Conservation (phyloP, 2,888 invertebrate genomes). For the Pristionchus arcanus region DNA sequence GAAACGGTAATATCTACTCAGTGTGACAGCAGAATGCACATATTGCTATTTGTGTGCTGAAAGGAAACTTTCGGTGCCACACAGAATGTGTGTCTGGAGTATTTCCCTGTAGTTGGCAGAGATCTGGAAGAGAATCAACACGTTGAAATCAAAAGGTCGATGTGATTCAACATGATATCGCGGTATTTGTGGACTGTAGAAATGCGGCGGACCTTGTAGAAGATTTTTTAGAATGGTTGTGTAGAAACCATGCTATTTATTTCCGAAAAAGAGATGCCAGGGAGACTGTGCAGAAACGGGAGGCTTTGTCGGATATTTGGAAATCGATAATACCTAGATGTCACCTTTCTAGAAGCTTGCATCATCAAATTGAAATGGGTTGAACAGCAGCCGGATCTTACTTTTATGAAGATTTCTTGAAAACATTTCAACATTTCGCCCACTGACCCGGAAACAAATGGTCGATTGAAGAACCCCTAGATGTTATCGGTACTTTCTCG, state of each 20-base stretch:
- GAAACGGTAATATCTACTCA: too few species aligned
- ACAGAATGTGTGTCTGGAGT: neutral
- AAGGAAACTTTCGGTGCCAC: neutral
- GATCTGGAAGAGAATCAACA: neutral
- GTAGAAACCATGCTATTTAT: too few species aligned
- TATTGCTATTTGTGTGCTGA: neutral
- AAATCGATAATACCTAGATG: too few species aligned
- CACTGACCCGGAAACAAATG: neutral
- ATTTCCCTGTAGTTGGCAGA: neutral
- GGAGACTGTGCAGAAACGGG: too few species aligned
- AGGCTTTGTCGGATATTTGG: too few species aligned
- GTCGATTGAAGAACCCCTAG: neutral
- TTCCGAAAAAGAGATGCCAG: too few species aligned
- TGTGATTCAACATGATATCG: too few species aligned
- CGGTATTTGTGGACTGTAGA: too few species aligned
- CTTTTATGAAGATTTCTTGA: neutral
- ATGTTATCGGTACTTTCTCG: neutral
- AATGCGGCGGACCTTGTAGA: too few species aligned
- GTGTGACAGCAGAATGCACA: neutral
- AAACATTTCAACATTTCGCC: neutral
- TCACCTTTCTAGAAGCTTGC: too few species aligned
- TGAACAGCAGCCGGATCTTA: neutral
- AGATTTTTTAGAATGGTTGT: too few species aligned
- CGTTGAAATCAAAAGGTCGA: neutral
- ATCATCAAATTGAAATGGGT: too few species aligned